Base-by-base conservation (phyloP, 2,113 vertebrate species). In the Peromyscus californicus region DNA sequence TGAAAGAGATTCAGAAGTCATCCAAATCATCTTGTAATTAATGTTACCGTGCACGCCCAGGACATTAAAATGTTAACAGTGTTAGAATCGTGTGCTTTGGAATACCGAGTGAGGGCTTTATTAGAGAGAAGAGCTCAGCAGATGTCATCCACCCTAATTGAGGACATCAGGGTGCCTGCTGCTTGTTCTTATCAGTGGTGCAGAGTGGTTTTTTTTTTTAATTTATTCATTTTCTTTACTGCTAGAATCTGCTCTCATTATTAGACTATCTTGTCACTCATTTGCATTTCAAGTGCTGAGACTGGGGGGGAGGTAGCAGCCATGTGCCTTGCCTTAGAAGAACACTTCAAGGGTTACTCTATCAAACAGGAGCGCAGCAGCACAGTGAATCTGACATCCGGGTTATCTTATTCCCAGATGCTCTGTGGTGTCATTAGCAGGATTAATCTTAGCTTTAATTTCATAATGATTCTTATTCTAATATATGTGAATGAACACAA, bases 31-130 rank as follows among this genome's bases (percentile, higher is more conserved):
- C 99, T 99, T 99, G 99, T 99, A 99, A 99, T 99, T 99, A 99
- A 99, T 99, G 99, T 99, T 99, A 99, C 99, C 98, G 97, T 91
- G 99, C 99, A 99, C 99, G 99, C 99, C 99, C 99, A 99, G 99
- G 99, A 99, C 99, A 99, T 99, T 99, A 99, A 99, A 99, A 99
- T 99, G 99, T 99, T 99, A 99, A 99, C 99, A 99, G 99, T 99
- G 99, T 99, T 99, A 99, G 99, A 99, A 99, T 99, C 99, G 98
- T 99, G 99, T 99, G 99, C 99, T 99, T 99, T 99, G 99, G 99
- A 99, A 99, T 99, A 99, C 99, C 98, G 99, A 99, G 99, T 99
- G 99, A 99, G 99, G 99, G 99, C 99, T 99, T 99, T 99, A 99
- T 99, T 99, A 99, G 99, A 99, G 98, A 99, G 99, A 99, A 99